A percentile compares a stretch with the other conserved stretches of the same genome.
These are phyloP conservation scores for Pseudorhombus dupliciocellatus DNA, from an alignment of 2,113 vertebrate species.

Conservation along the genomic window DNA sequence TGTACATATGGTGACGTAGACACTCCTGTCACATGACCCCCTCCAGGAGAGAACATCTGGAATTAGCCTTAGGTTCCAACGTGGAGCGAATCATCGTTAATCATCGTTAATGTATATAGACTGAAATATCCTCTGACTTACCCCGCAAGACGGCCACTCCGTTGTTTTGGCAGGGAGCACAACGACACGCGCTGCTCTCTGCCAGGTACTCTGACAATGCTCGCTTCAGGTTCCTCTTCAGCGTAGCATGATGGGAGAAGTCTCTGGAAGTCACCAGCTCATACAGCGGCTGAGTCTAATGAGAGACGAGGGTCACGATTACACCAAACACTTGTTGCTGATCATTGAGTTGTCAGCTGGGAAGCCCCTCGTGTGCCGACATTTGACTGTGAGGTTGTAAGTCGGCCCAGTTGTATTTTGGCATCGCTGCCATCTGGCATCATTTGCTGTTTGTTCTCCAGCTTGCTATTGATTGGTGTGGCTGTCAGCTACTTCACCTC, in stretches of 20 bases:
- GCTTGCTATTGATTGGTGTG: conserved; percentile 19
- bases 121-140: conserved; percentile 43
- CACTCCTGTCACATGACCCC: too few species aligned
- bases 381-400: neutral
- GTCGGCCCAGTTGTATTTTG: conserved; percentile 29
- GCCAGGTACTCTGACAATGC: conserved; percentile 86
- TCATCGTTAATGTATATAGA: too few species aligned
- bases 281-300: conserved; percentile 85
- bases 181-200: conserved; percentile 87
- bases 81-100: too few species aligned
- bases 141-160: conserved; percentile 87
- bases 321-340: neutral
- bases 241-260: conserved; percentile 70
- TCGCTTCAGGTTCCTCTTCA: conserved; percentile 87
- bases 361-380: conserved; percentile 6
- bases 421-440: conserved; percentile 21
- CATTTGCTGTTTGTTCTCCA: conserved; percentile 33
- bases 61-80: too few species aligned
- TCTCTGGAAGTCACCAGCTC: conserved; percentile 86
- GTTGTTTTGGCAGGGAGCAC: conserved; percentile 87
- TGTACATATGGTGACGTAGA: too few species aligned
- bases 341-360: neutral
- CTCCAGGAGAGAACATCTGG: too few species aligned
- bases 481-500: conserved; percentile 32
- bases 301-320: neutral